Base-by-base conservation (phyloP, 2,797 vertebrate species). In the Cirrhinus molitorella region DNA sequence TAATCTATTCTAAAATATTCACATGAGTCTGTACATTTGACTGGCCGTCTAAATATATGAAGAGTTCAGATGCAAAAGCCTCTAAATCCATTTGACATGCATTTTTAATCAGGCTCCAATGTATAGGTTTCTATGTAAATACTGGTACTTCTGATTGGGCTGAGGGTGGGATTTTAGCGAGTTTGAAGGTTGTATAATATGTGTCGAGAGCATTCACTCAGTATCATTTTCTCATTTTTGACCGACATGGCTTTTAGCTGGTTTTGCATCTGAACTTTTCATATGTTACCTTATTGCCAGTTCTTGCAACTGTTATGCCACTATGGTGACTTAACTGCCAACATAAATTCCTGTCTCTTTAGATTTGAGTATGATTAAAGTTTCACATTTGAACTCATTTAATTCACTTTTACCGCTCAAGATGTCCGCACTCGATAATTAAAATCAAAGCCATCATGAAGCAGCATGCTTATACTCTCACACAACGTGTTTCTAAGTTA, bases 1-100 rank as follows among this genome's bases (percentile, higher is more conserved):
- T 72, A 47, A 81, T 28, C 70, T 74, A 82, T 43, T 82, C 12
- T 74, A 82, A 43, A 43, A 82, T 55, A 65, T 75, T 65, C 71
- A 82, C 31, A 82, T 0, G 3, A 68, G 49, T 65, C 79, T 81
- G 68, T 81, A 72, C 79, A 81, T 71, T 71, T 61, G 51, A 68
- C 68, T 63, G 68, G 55, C 68, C 16, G 7, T 12, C 28, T 47
- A 8, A 31, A 49, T 81, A 19, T 45, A 34, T n/a, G n/a, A n/a
- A n/a, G n/a, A n/a, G n/a, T n/a, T n/a, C n/a, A n/a, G n/a, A n/a
- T n/a, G n/a, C n/a, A n/a, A n/a, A n/a, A n/a, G n/a, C n/a, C n/a
- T n/a, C n/a, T n/a, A n/a, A n/a, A n/a, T n/a, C n/a, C n/a, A n/a
- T n/a, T n/a, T n/a, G n/a, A n/a, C n/a, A n/a, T n/a, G n/a, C n/a